Evolutionary conservation across 2,113 vertebrate genomes (phyloP).

Genomic region (Tupaia chinensis): DNA sequence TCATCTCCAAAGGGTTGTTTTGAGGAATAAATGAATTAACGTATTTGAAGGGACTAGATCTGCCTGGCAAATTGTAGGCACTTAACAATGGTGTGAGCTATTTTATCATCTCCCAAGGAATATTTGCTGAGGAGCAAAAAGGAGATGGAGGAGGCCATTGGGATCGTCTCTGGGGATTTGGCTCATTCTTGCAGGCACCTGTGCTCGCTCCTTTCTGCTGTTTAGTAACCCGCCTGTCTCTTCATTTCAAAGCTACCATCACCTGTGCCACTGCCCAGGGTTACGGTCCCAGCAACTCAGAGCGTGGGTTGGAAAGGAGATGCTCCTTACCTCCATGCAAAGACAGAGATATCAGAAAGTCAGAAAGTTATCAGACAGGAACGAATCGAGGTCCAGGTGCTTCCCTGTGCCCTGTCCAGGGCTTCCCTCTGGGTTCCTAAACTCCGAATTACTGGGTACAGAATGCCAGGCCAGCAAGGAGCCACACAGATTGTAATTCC

Average conservation of each 20-base stretch:
- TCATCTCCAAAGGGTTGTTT: neutral
- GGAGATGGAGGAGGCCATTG: neutral
- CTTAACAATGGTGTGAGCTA: neutral
- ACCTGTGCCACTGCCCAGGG: rapidly evolving
- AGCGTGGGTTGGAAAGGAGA: neutral
- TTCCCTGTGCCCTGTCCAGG: rapidly evolving
- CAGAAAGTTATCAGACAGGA: neutral
- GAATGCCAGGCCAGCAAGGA: neutral
- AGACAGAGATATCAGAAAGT: neutral
- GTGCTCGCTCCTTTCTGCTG: neutral
- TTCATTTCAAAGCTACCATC: neutral
- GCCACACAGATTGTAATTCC: neutral
- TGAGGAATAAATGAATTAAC: neutral
- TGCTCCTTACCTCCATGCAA: neutral
- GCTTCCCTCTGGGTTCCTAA: neutral
- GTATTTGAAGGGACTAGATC: neutral
- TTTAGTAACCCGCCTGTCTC: neutral
- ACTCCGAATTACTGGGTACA: neutral
- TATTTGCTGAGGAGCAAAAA: neutral
- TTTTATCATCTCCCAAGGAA: neutral
- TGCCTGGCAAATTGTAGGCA: neutral
- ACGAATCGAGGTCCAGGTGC: rapidly evolving
- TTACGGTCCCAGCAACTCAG: neutral
- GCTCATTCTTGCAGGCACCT: neutral
- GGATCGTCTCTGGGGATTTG: neutral